phyloP scores from a whole-genome alignment of 2,113 vertebrate species.

The Aegotheles bennettii region DNA sequence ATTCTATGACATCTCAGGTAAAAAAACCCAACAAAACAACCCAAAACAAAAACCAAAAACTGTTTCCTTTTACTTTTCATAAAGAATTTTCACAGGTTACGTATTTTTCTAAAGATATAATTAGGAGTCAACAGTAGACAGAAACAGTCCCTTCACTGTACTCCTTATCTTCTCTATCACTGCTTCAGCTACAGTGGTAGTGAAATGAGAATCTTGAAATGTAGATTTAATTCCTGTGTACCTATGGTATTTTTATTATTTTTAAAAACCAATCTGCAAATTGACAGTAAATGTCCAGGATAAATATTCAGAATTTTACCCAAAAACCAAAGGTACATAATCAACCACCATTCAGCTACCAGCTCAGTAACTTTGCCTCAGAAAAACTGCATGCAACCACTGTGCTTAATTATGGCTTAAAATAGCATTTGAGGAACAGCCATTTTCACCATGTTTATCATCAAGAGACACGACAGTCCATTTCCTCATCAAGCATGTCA shows the following conservation, averaged over 20 bases:
- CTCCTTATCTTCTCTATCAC: neutral
- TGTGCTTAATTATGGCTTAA: slow-evolving; percentile 23
- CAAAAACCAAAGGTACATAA: neutral
- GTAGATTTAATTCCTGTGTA: neutral
- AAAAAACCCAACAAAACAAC: neutral
- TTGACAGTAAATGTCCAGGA: neutral
- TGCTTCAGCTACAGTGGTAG: neutral
- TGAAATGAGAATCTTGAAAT: neutral
- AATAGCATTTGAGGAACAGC: slow-evolving; percentile 29
- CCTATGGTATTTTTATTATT: neutral
- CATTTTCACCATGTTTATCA: slow-evolving; percentile 51
- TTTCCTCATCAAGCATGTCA: slow-evolving; percentile 55
- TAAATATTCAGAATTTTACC: neutral
- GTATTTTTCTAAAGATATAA: neutral
- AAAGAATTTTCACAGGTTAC: neutral
- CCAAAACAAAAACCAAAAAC: neutral
- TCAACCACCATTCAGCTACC: neutral
- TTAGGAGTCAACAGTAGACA: neutral
- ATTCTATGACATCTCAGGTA: neutral
- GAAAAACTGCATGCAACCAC: neutral
- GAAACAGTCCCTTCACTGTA: neutral
- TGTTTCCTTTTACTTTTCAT: neutral
- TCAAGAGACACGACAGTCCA: neutral
- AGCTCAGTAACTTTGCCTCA: neutral
- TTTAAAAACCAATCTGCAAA: neutral